phyloP scores from a whole-genome alignment of 2,797 vertebrate species.

The Valencia hispanica region DNA sequence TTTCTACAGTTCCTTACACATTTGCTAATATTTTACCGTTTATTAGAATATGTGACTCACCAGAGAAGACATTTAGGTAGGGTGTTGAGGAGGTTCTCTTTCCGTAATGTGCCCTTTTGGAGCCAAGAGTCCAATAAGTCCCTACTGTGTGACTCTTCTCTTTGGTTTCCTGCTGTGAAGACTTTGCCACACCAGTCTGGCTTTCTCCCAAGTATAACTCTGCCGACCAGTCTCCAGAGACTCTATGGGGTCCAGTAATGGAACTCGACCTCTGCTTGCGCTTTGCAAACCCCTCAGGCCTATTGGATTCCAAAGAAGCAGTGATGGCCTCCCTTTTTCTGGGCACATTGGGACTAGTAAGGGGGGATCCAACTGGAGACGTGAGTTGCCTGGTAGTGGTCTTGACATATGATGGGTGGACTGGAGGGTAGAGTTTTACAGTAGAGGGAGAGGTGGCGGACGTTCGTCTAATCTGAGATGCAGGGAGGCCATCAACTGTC shows the following conservation, averaged over 20 bases:
- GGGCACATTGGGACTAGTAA: constrained; percentile 84
- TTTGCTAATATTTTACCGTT: neutral
- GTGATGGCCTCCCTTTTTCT: constrained; percentile 72
- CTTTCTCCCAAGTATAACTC: constrained; percentile 68
- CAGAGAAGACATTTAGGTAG: constrained; percentile 91
- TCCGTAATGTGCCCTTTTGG: constrained; percentile 78
- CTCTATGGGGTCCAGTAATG: constrained; percentile 80
- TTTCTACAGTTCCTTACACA: neutral
- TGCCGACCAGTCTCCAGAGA: constrained; percentile 86
- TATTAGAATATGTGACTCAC: constrained; percentile 79
- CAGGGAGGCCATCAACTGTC: constrained; percentile 59
- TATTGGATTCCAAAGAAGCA: constrained; percentile 38
- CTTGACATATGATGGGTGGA: constrained; percentile 92
- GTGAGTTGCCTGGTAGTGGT: constrained; percentile 94
- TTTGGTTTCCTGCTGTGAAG: constrained; percentile 66
- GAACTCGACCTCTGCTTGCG: constrained; percentile 85
- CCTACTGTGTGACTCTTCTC: constrained; percentile 63
- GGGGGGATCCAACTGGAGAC: constrained; percentile 86
- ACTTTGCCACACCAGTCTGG: constrained; percentile 66
- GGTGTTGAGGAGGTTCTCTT: constrained; percentile 74
- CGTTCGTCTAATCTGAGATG: constrained; percentile 56
- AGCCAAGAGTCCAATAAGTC: constrained; percentile 77
- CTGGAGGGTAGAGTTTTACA: constrained; percentile 86
- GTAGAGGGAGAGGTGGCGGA: constrained; percentile 67
- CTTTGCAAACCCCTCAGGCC: constrained; percentile 56